Evolutionary conservation across 2,113 vertebrate genomes (phyloP), one percentile per base, ranked within the genome.

Genomic region (Platichthys stellatus): DNA sequence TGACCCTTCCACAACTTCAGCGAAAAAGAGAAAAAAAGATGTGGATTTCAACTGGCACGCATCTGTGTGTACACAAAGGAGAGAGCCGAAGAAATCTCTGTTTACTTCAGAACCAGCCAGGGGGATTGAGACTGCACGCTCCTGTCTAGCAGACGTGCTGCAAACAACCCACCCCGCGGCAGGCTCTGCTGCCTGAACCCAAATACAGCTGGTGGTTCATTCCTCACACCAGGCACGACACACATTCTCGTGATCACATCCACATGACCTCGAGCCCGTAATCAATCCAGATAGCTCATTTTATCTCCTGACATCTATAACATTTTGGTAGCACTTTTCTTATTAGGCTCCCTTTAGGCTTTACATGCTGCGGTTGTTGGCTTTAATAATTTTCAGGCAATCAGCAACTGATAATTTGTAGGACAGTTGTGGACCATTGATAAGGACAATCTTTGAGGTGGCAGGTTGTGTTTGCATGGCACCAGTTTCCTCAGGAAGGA

Each of bases 91-190:
- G 28, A 81, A 69, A 88, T 75, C 56, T 11, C 28, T 81, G 70
- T 85, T 90, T 83, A 87, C 66, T 72, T 78, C 35, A 64, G 68
- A 81, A 59, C 73, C 65, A 53, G 31, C 28, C 66, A 4, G 43
- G 64, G 64, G 69, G 53, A 65, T n/a, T 64, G 68, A 56, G 69
- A 38, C 38, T 1, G 18, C 72, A 80, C 47, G 45, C 63, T 78
- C 31, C 49, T 54, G 67, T 76, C 24, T 64, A 17, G 9, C 3
- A 54, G 74, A 73, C 63, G 76, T 20, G 45, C 7, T 15, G 71
- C 76, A 66, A 63, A 76, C 35, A 68, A 71, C 72, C 74, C 31
- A 31, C 6, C 78, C 81, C 74, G n/a, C 0, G 54, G 74, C 66
- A 53, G n/a, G 15, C 60, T 72, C 57, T 80, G 53, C 20, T 71